Evolutionary conservation across 2,113 vertebrate species (phyloP), one percentile per base, ranked within the genome.

Genomic region (Serilophus lunatus): DNA sequence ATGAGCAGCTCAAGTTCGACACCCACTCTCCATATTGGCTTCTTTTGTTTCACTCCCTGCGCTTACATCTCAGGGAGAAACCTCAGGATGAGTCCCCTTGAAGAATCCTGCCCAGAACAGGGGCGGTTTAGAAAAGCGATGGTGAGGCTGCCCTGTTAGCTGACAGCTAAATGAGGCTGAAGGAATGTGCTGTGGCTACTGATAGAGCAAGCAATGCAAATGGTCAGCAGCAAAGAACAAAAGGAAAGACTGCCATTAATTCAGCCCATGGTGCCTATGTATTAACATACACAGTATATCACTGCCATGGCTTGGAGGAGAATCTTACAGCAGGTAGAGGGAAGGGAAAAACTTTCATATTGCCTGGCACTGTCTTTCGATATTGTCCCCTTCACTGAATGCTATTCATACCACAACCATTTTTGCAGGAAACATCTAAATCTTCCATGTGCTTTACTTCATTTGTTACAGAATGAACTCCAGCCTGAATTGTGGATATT

Each of bases 1-100:
- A 92, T 54, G 97, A 98, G 97, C 98, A 97, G 98, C 98, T 97
- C 94, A 92, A 95, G 96, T 91, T 96, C 80, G 26, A 98, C 97
- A 97, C 98, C 97, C 97, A 97, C 97, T 92, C 97, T 97, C 97
- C 95, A 95, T 77, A 94, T 87, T 96, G 97, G 88, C 96, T 97
- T 89, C 84, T 79, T 96, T 92, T 93, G 87, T 96, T 95, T 96
- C n/a, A 57, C 97, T 97, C 87, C 94, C 91, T 14, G 47, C 28
- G 1, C 53, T 68, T 45, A 29, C 68, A 65, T 86, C 4, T 38
- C 9, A 35, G 75, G 95, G 95, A 95, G n/a, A 78, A 87, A 91
- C 72, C 90, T 74, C 23, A 36, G 76, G 95, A 89, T 1, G 1
- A 13, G 31, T 24, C 45, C 66, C 18, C 12, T 45, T 6, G 2